phyloP scores from a whole-genome alignment of 2,113 vertebrate species.

The Pardalotus punctatus region DNA sequence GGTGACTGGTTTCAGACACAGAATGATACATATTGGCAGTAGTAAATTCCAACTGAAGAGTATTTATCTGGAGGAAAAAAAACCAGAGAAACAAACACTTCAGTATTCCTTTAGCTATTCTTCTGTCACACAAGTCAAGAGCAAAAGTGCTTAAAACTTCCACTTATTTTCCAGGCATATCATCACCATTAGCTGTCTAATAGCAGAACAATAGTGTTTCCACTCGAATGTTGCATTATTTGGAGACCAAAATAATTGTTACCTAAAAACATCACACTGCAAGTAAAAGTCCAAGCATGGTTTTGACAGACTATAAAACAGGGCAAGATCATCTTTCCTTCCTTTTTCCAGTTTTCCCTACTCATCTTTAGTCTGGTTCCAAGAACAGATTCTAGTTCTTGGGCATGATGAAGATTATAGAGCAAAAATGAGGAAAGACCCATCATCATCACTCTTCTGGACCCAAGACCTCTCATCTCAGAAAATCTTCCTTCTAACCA shows the following conservation, averaged over 20 bases:
- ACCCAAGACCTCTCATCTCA: not conserved
- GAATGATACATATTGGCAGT: constrained; percentile 86
- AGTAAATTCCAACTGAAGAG: not conserved
- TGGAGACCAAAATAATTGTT: not conserved
- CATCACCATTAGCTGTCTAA: not conserved
- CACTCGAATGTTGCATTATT: not conserved
- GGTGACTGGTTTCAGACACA: constrained; percentile 87
- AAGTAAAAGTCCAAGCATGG: not conserved
- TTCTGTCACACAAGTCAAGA: not conserved
- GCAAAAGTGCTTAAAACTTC: not conserved
- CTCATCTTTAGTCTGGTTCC: not conserved
- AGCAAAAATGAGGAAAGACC: not conserved
- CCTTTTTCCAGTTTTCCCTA: not conserved
- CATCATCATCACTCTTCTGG: not conserved
- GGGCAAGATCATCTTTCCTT: not conserved
- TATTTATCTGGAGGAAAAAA: constrained; percentile 48
- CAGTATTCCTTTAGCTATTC: not conserved
- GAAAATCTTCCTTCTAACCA: not conserved
- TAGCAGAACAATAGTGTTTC: not conserved
- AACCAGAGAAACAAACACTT: not conserved
- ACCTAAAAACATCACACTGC: not conserved
- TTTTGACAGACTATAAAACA: not conserved
- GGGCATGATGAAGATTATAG: not conserved
- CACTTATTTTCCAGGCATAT: not conserved
- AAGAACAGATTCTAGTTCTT: not conserved